Base-by-base conservation (phyloP, 2,797 vertebrate species). In the Semotilus atromaculatus region DNA sequence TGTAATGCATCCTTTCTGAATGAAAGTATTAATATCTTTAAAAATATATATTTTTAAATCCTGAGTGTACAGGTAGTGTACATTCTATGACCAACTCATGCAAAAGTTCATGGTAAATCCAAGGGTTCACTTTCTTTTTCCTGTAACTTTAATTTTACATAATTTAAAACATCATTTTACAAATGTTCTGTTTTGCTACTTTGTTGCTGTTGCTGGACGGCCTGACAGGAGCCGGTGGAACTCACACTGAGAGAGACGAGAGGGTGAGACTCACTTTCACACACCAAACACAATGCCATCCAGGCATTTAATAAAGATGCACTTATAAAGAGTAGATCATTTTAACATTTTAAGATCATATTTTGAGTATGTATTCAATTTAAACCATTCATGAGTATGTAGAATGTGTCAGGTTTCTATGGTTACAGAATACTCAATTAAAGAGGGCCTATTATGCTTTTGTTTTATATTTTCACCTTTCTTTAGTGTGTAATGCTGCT, bases 201-300 rank as follows among this genome's bases (percentile, higher is more conserved):
- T n/a, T n/a, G n/a, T n/a, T n/a, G n/a, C n/a, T n/a, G n/a, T n/a
- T n/a, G n/a, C 66, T 84, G 21, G 60, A 38, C 7, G 86, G 82
- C 85, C 94, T 96, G 36, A 94, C 93, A 0, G 91, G 94, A 87
- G 95, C 93, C 88, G 93, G 92, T 90, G 95, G 86, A 95, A 95
- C 88, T 92, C 95, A 77, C 96, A 94, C 95, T 14, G 96, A 97
- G 68, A 94, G 93, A 88, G 94, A 98, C 91, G 96, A 99, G 90
- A 96, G 94, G 95, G 96, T 97, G 92, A 95, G 93, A 71, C 82
- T 11, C 58, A 5, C 18, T 11, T 48, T 34, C 67, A 82, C 73
- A 82, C 80, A 73, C 40, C 48, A 75, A 7, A 66, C 74, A 79
- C 13, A n/a, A n/a, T n/a, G n/a, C 19, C 26, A n/a, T 53, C 51